Base-by-base conservation (phyloP, 2,888 invertebrate genomes). In the Apotomis capreana region DNA sequence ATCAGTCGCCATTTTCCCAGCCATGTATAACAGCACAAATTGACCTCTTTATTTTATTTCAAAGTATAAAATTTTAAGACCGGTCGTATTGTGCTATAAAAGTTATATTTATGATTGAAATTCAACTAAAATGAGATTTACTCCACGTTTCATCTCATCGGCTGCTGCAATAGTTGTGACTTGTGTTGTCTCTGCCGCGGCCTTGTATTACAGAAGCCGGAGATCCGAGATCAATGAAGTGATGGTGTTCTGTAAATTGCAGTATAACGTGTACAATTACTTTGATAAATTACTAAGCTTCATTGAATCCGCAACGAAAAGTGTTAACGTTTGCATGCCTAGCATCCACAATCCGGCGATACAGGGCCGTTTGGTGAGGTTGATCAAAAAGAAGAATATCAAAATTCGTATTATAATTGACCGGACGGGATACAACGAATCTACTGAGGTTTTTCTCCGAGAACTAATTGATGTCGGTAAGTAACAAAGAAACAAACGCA, bases 221-320 rank as follows among this genome's bases (percentile, higher is more conserved):
- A 87, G 78, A 71, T 78, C 82, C 40, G 89, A 89, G 75, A 79
- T 91, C 73, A 92, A 93, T 78, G 92, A 93, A 85, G 92, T 93
- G 70, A 92, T 93, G 92, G 90, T 92, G 75, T 93, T 93, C 81
- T 92, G 92, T 79, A 92, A 93, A 82, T 81, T 93, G 64, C 92
- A 93, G 75, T 89, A 84, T 74, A 93, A 93, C 79, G 89, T 89
- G 13, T 87, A 85, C 76, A 89, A 90, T 79, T 92, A 88, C 81
- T 93, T 93, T 80, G 92, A 93, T 78, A 91, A 91, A 76, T 78
- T 93, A 69, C 84, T 92, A 65, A 89, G 91, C 77, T 90, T 87
- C 76, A 84, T 93, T 72, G 91, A 93, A 80, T 82, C 86, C 52
- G 92, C 92, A 9, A 89, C 86, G 73, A 77, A 82, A 73, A 87